These are phyloP conservation scores for Chionis minor DNA, from an alignment of 2,113 vertebrate species.

Conservation along the genomic window DNA sequence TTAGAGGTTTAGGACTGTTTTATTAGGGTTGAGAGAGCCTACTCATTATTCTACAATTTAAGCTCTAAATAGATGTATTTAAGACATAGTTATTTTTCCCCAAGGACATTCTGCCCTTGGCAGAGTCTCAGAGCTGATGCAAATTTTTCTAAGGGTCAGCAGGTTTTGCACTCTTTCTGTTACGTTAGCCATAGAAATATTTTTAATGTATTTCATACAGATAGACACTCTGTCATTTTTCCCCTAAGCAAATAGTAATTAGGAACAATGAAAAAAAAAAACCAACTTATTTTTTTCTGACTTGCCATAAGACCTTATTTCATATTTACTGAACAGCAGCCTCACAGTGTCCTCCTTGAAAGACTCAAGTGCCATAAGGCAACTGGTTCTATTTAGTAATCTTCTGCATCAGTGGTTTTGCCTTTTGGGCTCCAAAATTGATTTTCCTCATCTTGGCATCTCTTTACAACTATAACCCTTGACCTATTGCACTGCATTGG, in stretches of 20 bases:
- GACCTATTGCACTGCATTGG: background rate
- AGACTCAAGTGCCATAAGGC: background rate
- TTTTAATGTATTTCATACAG: background rate
- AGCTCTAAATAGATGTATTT: background rate
- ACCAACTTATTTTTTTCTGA: background rate
- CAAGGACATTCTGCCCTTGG: background rate
- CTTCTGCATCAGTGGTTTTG: conserved; percentile 21
- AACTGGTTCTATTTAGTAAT: conserved; percentile 42
- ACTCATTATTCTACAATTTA: background rate
- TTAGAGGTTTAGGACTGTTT: background rate
- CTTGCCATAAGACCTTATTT: background rate
- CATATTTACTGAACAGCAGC: background rate
- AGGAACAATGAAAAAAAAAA: background rate
- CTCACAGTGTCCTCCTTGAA: background rate
- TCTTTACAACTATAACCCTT: background rate
- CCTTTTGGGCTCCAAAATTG: background rate
- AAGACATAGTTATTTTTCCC: background rate
- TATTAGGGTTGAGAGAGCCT: background rate
- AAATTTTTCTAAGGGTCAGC: background rate
- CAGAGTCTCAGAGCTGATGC: background rate
- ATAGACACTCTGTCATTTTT: background rate
- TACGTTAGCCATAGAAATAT: background rate
- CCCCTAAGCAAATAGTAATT: background rate
- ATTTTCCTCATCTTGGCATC: background rate
- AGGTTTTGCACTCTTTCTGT: background rate